Evolutionary conservation across 2,113 vertebrate species (phyloP).

Genomic region (Herpetotheres cachinnans): DNA sequence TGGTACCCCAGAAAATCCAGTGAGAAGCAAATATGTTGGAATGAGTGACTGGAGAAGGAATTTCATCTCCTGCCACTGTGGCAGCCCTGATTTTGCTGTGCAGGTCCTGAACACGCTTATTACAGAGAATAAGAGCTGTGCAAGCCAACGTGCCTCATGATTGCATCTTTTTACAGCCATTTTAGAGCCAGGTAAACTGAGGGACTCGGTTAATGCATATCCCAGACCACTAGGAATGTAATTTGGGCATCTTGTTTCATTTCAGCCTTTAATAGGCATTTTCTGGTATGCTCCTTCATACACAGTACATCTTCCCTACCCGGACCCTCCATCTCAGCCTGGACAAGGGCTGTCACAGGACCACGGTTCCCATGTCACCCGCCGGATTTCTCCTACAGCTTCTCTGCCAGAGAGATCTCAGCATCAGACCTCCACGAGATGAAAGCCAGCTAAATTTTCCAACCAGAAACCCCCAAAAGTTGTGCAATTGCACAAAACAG

Average conservation of each 20-base stretch:
- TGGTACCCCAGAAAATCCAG: neutral
- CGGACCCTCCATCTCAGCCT: rapidly evolving
- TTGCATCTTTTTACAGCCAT: neutral
- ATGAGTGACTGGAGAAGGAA: neutral
- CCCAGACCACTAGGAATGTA: neutral
- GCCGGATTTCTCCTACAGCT: neutral
- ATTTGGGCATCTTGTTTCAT: neutral
- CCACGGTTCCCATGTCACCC: neutral
- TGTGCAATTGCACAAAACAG: neutral
- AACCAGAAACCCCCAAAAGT: neutral
- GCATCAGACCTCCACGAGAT: neutral
- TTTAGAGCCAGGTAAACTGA: neutral
- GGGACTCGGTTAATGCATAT: neutral
- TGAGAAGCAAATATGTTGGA: neutral
- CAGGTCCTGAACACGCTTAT: neutral
- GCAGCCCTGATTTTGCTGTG: neutral
- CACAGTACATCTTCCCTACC: neutral
- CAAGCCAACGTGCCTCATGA: rapidly evolving
- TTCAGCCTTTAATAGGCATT: neutral
- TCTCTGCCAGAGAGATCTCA: neutral
- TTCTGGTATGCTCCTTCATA: neutral
- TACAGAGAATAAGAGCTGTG: neutral
- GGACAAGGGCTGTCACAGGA: neutral
- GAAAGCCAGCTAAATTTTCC: neutral
- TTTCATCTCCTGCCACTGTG: neutral